Base-by-base conservation (phyloP, 2,888 invertebrate genomes). In the Agrochola circellaris region DNA sequence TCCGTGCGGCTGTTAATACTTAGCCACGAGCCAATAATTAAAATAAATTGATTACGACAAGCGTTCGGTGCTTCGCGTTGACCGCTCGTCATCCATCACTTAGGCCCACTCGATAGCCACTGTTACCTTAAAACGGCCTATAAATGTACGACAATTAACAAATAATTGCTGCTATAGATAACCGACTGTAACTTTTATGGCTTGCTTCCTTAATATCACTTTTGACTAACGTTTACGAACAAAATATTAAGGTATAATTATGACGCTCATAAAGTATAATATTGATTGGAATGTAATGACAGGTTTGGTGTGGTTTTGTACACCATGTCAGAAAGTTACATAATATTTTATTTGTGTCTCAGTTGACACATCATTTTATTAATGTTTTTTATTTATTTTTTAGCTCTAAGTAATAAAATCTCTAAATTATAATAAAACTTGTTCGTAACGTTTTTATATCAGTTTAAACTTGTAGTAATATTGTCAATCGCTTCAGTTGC, bases 141-240 rank as follows among this genome's bases (percentile, higher is more conserved):
- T 93, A 92, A 92, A 94, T 90, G 80, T 89, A 90, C 90, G 90
- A 90, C 93, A 93, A 94, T 94, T 94, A 93, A 91, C 90, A 87
- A 89, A 89, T 90, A 91, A 92, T 93, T 90, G 89, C 90, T 86
- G 83, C 85, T 72, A 84, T 85, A 91, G 91, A 91, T 92, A 92
- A 88, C 87, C 38, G 30, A 71, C 77, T 75, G 68, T 83, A 89
- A 85, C 72, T 79, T 80, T 87, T 72, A 83, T 72, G 34, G 64
- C 62, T 79, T 61, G 66, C 75, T 85, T 78, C 66, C 75, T 67
- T 66, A 72, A 72, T 86, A 86, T 77, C 42, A 58, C 26, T 83
- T 85, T 76, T 60, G 38, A 69, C 72, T 75, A 77, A 67, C 45
- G 61, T 30, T 66, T 74, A 54, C 38, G 54, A 34, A 64, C 30